Base-by-base conservation (phyloP, 2,113 vertebrate genomes). In the Zapornia atra region DNA sequence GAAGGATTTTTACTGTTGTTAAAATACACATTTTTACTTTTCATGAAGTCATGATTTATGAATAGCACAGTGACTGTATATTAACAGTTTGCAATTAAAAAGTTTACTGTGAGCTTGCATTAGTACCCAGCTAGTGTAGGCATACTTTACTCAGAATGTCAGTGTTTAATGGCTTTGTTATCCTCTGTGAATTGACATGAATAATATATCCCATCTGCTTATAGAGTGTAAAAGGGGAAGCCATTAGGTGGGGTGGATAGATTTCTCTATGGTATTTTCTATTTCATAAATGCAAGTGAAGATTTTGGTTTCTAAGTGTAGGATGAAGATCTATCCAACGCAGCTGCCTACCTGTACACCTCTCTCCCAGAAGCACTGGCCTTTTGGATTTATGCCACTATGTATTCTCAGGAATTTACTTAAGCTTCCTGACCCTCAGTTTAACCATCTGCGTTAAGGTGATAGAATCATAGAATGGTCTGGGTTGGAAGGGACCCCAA, bases 91-190 rank as follows among this genome's bases (percentile, higher is more conserved):
- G 6, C 28, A 60, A 44, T 89, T 53, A 54, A 91, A 94, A 53
- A 56, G 22, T 81, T 93, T 70, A 9, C 63, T 57, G 1, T 40
- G 82, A 80, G 34, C 21, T 60, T 57, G 50, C 19, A 7, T 20
- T 44, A 48, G 50, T 60, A 19, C 22, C 18, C 25, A 34, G 61
- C 60, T 51, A 3, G 29, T 36, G 2, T 26, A 78, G 28, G 8
- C 42, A 34, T 24, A 9, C 68, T 73, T 90, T 60, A 68, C 84
- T 88, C 75, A 65, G 53, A 59, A 10, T 44, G 42, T 26, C 59
- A 91, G 14, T 34, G 50, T 79, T 87, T 75, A 86, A 84, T 94
- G 71, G 56, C 65, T 91, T 84, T 91, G 70, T 72, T 88, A 48
- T 59, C 33, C 31, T 25, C 22, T 77, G n/a, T 33, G 68, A 48